A percentile compares a stretch with the other conserved stretches of the same genome.
Evolutionary conservation across 2,113 vertebrate genomes (phyloP).

Genomic region (Atherinomorus stipes): DNA sequence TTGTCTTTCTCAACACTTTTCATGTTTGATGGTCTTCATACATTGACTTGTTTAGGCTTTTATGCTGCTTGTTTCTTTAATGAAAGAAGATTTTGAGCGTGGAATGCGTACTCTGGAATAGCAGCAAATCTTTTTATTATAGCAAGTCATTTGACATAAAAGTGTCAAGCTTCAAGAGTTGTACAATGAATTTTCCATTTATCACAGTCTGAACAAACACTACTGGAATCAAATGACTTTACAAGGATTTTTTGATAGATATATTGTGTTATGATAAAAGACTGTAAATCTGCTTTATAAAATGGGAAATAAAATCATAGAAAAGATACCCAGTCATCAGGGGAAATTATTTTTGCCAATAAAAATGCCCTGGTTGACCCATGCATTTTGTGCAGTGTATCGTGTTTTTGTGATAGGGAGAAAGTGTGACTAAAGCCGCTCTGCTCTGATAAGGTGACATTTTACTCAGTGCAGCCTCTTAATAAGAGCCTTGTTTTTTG

Average conservation of each 20-base stretch:
- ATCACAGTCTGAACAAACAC: background rate
- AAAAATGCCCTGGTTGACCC: slow-evolving; percentile 36
- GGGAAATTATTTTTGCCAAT: slow-evolving; percentile 17
- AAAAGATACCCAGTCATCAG: background rate
- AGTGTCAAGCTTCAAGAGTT: slow-evolving; percentile 1
- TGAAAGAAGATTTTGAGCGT: background rate
- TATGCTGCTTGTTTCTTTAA: background rate
- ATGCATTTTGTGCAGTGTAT: slow-evolving; percentile 45
- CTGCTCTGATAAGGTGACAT: slow-evolving; percentile 71
- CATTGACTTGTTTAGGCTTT: background rate
- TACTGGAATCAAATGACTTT: background rate
- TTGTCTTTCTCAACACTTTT: background rate
- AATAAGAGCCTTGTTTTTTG: slow-evolving; percentile 53
- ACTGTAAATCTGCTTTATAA: background rate
- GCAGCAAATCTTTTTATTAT: background rate
- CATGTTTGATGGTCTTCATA: background rate
- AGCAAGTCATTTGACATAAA: background rate
- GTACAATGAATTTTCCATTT: background rate
- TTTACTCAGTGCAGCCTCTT: slow-evolving; percentile 57
- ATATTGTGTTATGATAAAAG: background rate
- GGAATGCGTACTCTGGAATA: background rate
- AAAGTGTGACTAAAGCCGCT: slow-evolving; percentile 49
- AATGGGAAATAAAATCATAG: background rate
- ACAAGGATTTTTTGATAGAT: background rate
- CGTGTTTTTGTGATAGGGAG: slow-evolving; percentile 37